Conservation (phyloP, 2,113 vertebrate species). For the Lepidothrix coronata region DNA sequence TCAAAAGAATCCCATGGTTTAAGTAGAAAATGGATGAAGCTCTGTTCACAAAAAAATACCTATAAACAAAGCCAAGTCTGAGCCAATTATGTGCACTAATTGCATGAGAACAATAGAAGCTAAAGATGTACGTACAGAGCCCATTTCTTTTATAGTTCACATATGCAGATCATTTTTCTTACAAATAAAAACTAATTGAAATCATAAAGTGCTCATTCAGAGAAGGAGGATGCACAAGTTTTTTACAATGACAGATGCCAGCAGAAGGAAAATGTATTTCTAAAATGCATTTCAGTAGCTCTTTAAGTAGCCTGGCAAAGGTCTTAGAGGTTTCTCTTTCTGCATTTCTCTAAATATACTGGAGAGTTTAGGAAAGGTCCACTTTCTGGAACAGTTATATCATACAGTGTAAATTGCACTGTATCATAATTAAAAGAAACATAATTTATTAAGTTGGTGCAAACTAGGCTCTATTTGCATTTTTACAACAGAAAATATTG, state of each 20-base stretch:
- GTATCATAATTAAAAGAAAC: background rate
- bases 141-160: background rate
- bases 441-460: background rate
- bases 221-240: background rate
- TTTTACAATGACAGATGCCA: background rate
- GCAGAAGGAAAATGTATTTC: background rate
- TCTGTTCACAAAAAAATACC: background rate
- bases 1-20: background rate
- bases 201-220: slow-evolving; percentile 10
- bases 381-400: background rate
- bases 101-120: slow-evolving; percentile 4
- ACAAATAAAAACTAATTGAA: slow-evolving; percentile 1
- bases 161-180: background rate
- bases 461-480: background rate
- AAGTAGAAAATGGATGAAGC: background rate
- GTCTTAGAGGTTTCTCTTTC: background rate
- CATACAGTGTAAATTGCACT: background rate
- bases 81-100: background rate
- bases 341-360: background rate
- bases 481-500: background rate
- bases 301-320: background rate
- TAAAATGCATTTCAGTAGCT: background rate
- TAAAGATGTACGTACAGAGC: background rate
- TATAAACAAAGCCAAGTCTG: background rate
- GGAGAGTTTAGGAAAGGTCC: background rate